phyloP scores from a whole-genome alignment of 2,888 invertebrate genomes.

The Drosophila tanythrix region DNA sequence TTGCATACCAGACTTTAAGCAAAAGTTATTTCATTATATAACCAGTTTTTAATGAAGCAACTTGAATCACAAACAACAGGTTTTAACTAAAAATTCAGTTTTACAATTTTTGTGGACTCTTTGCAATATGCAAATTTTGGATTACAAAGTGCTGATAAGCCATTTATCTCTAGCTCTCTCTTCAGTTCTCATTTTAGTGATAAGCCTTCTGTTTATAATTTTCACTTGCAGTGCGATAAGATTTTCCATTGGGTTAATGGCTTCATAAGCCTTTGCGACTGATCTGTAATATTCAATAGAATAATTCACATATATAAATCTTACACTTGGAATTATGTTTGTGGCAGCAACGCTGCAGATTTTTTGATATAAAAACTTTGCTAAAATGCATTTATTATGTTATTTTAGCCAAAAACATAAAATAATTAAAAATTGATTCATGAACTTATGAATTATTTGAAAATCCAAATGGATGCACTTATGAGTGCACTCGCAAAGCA shows the following conservation, averaged over 20 bases:
- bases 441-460: too few species aligned
- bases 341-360: background rate
- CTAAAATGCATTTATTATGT: background rate
- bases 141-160: background rate
- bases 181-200: background rate
- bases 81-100: background rate
- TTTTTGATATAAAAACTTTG: background rate
- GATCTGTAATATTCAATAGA: background rate
- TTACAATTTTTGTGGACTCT: background rate
- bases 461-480: background rate
- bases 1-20: background rate
- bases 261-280: too few species aligned
- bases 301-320: background rate
- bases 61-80: background rate
- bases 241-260: background rate
- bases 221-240: slow-evolving; percentile 12
- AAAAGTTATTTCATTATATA: background rate
- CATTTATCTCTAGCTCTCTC: background rate
- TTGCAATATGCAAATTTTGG: slow-evolving; percentile 3
- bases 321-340: background rate
- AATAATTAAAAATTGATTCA: background rate
- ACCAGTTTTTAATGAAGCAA: slow-evolving; percentile 9
- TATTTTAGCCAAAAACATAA: background rate
- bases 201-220: slow-evolving; percentile 2
- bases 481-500: background rate